These are phyloP conservation scores for Momotus momota DNA, from an alignment of 2,797 vertebrate genomes.

Conservation along the genomic window DNA sequence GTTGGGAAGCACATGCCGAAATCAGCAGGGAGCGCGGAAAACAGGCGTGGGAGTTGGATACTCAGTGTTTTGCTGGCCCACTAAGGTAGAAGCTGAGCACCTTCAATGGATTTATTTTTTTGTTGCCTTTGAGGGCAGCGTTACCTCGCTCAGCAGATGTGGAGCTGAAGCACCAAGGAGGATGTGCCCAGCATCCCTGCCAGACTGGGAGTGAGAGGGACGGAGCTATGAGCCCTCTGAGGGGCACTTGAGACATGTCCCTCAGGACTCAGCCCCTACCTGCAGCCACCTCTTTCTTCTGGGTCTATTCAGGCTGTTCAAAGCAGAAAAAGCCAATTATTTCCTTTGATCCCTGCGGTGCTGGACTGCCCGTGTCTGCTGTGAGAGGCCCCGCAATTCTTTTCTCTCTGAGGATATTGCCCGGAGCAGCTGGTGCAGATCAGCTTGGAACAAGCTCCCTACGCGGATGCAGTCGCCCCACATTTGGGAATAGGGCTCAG, in stretches of 20 bases:
- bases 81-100: not conserved
- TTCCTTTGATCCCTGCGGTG: not conserved
- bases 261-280: not conserved
- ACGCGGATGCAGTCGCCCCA: accelerated
- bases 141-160: accelerated
- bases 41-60: constrained; percentile 3
- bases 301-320: not conserved
- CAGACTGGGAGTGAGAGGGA: not conserved
- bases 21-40: constrained; percentile 31
- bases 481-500: not conserved
- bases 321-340: not conserved
- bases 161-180: not conserved
- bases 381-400: not conserved
- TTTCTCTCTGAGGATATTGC: not conserved
- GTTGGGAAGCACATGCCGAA: constrained; percentile 48
- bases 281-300: not conserved
- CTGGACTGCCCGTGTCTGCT: not conserved
- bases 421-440: not conserved
- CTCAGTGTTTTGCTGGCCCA: not conserved
- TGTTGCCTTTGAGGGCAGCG: not conserved
- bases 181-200: not conserved
- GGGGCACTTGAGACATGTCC: not conserved
- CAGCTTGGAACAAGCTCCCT: not conserved
- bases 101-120: not conserved
- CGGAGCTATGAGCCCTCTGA: not conserved